These are phyloP conservation scores for Euglossa dilemma DNA, from an alignment of 1,140 invertebrate species.

Conservation along the genomic window DNA sequence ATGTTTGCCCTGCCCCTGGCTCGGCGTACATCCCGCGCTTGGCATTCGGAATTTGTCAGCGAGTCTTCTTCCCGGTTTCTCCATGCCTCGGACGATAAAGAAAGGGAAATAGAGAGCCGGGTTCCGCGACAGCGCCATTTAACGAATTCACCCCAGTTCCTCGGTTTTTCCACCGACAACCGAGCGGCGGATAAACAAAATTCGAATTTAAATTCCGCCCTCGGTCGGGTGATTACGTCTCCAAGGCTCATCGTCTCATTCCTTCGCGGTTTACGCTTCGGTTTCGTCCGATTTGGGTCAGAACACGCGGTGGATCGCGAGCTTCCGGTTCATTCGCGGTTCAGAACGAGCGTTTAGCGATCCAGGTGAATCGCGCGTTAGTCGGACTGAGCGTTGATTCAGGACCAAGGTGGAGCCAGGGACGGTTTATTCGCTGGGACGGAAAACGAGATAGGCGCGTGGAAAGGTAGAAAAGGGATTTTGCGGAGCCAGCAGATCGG, in stretches of 20 bases:
- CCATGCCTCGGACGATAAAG: not conserved
- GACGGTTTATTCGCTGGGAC: not conserved
- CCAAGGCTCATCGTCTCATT: too few relatives aligned
- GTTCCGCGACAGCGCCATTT: not conserved
- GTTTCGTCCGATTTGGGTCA: not conserved
- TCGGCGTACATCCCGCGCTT: not conserved
- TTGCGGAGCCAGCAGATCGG: not conserved
- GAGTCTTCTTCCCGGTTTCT: not conserved
- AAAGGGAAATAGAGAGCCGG: not conserved
- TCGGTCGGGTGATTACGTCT: slow-evolving; percentile 11
- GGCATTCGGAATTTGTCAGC: slow-evolving; percentile 8
- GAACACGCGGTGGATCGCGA: too few relatives aligned
- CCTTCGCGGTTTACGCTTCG: too few relatives aligned
- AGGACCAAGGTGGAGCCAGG: not conserved
- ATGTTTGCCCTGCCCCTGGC: not conserved
- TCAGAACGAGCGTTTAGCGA: not conserved
- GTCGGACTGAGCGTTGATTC: not conserved
- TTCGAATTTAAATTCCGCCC: not conserved
- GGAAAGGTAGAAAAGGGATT: slow-evolving; percentile 4
- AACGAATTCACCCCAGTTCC: not conserved
- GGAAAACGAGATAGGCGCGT: not conserved
- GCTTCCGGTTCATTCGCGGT: not conserved
- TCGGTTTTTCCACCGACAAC: not conserved
- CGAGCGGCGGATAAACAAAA: not conserved
- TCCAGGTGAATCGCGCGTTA: not conserved